Evolutionary conservation across 2,888 invertebrate species (phyloP).

Genomic region (Lochmaea crataegi): DNA sequence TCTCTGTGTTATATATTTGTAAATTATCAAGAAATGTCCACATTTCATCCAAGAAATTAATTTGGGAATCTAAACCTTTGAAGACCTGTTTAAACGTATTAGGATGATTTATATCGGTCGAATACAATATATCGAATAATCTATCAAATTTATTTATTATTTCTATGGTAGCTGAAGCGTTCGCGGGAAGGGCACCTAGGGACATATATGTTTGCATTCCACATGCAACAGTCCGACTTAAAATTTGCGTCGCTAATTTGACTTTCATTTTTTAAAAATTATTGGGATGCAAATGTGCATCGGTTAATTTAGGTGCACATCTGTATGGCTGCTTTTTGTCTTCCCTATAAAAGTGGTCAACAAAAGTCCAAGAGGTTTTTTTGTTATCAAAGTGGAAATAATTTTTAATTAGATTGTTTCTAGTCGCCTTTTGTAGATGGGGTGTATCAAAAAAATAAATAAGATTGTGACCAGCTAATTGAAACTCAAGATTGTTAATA

Average conservation of each 20-base stretch:
- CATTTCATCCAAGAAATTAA: neutral
- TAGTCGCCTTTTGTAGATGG: neutral
- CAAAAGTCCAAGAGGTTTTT: conserved; percentile 12
- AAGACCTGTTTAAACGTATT: neutral
- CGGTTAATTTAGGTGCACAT: neutral
- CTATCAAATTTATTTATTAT: neutral
- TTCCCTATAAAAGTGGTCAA: conserved; percentile 9
- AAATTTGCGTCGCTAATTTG: conserved; percentile 13
- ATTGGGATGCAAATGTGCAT: neutral
- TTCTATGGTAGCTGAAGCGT: neutral
- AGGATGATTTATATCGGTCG: neutral
- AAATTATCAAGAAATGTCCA: neutral
- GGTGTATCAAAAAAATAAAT: neutral
- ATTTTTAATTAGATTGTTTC: conserved; percentile 11
- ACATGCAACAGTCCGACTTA: conserved; percentile 1
- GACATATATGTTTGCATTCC: neutral
- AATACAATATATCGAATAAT: conserved; percentile 3
- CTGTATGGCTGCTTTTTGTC: conserved; percentile 1
- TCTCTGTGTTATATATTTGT: too few species aligned
- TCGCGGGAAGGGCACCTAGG: neutral
- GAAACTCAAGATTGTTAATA: neutral
- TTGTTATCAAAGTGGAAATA: conserved; percentile 4
- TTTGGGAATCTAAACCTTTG: neutral
- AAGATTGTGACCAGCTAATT: neutral
- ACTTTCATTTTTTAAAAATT: conserved; percentile 22